These are phyloP conservation scores for Alosa sapidissima DNA, from an alignment of 2,797 vertebrate species.

Conservation along the genomic window DNA sequence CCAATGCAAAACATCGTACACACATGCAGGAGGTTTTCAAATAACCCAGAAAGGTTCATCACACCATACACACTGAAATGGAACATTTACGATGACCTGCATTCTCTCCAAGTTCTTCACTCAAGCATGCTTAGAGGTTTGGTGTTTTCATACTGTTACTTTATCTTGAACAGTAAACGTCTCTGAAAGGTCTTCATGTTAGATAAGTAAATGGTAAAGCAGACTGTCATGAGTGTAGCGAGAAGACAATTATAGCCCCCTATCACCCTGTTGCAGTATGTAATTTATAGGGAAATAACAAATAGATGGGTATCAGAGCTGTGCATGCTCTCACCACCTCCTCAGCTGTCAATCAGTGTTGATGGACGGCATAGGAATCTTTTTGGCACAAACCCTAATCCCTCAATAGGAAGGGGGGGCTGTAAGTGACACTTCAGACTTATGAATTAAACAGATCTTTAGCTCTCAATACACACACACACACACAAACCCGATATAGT, in stretches of 20 bases:
- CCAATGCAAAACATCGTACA: background rate
- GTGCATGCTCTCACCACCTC: background rate
- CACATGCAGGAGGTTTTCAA: background rate
- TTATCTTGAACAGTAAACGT: background rate
- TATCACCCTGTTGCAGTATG: background rate
- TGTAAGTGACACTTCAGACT: conserved; percentile 38
- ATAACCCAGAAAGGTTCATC: background rate
- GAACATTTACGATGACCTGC: background rate
- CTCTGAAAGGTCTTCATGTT: background rate
- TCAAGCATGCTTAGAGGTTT: background rate
- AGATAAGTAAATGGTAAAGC: background rate
- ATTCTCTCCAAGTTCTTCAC: no score
- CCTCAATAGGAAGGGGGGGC: conserved; percentile 32
- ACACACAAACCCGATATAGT: background rate
- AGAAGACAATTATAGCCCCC: background rate
- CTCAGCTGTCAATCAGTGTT: conserved; percentile 45
- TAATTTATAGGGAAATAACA: background rate
- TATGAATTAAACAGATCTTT: conserved; percentile 44
- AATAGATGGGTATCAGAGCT: background rate
- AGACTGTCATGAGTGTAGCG: background rate
- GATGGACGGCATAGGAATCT: conserved; percentile 35
- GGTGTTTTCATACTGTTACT: background rate
- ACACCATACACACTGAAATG: background rate
- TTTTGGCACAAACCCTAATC: conserved; percentile 36
- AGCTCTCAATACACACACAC: conserved; percentile 1